phyloP scores from a whole-genome alignment of 1,140 invertebrate species.

The Muscidifurax raptorellus region DNA sequence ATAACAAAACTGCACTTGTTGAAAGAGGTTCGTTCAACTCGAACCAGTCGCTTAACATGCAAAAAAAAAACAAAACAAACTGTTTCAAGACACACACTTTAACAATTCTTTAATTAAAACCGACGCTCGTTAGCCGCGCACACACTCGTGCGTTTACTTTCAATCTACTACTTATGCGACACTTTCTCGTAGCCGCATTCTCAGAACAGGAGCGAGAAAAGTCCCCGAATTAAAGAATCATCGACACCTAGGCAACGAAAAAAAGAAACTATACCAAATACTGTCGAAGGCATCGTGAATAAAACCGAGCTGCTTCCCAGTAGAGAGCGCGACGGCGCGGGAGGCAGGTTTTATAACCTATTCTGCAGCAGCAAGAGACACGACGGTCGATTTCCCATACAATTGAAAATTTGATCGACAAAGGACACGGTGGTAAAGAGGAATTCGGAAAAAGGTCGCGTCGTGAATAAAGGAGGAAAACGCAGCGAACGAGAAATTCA shows the following conservation, averaged over 20 bases:
- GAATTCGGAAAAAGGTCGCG: not conserved
- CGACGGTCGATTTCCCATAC: not conserved
- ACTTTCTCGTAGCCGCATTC: not conserved
- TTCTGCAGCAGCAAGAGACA: not conserved
- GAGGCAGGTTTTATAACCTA: constrained; percentile 2
- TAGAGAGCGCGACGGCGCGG: not conserved
- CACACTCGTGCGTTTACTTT: constrained; percentile 9
- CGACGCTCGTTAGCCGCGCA: not conserved
- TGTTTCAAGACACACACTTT: not conserved
- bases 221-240: not conserved
- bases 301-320: not conserved
- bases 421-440: not conserved
- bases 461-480: not conserved
- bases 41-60: not conserved
- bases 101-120: constrained; percentile 18
- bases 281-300: not conserved
- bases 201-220: not conserved
- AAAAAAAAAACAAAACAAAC: not conserved
- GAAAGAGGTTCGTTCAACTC: not conserved
- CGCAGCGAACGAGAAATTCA: not conserved
- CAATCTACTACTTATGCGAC: not conserved
- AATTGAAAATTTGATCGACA: not conserved
- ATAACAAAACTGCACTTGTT: no score
- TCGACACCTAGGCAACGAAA: not conserved
- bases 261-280: not conserved